These are phyloP conservation scores for Alces alces DNA, from an alignment of 2,113 vertebrate genomes.

Conservation along the genomic window DNA sequence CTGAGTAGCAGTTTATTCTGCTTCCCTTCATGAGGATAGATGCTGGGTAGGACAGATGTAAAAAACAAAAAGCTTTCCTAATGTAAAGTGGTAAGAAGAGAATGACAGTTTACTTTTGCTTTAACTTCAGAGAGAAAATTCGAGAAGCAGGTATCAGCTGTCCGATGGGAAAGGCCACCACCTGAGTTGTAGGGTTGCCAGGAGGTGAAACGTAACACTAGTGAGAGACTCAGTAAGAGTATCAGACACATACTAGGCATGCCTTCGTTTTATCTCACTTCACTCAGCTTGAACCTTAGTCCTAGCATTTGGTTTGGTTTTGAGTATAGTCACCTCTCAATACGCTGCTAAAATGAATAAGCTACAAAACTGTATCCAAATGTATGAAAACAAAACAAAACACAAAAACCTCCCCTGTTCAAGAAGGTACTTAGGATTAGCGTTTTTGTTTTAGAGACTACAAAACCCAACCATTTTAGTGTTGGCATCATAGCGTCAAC, in stretches of 20 bases:
- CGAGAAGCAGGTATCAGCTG: fast-evolving
- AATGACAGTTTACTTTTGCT: not conserved
- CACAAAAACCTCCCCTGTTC: not conserved
- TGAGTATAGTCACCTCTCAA: not conserved
- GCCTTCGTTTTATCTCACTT: not conserved
- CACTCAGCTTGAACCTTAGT: not conserved
- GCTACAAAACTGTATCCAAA: not conserved
- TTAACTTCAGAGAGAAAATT: not conserved
- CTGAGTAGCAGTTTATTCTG: fast-evolving
- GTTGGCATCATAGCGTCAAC: not conserved
- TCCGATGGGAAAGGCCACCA: fast-evolving
- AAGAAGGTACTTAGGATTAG: not conserved
- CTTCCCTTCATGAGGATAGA: not conserved
- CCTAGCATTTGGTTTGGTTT: not conserved
- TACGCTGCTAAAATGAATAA: not conserved
- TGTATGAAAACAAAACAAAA: not conserved
- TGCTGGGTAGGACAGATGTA: too few relatives aligned
- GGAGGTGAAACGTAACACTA: not conserved
- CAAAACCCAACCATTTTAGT: not conserved
- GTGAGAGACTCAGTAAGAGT: not conserved
- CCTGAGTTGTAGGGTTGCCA: too few relatives aligned
- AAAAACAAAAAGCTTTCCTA: not conserved
- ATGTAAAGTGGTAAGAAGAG: not conserved
- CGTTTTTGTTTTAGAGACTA: not conserved
- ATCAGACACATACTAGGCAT: too few relatives aligned